Evolutionary conservation across 2,888 invertebrate species (phyloP).

Genomic region (Gortyna flavago): DNA sequence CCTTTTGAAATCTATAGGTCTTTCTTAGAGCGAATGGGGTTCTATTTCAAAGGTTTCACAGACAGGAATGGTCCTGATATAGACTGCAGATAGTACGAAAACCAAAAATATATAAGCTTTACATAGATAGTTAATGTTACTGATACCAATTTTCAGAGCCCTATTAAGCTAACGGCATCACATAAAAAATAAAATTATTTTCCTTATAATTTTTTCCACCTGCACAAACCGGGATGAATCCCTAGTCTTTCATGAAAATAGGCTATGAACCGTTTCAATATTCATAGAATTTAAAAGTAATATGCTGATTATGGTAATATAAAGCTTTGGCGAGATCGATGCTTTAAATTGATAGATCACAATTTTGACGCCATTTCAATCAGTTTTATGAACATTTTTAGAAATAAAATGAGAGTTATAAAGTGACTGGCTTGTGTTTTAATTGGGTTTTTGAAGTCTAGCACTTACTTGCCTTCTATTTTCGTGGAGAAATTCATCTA

Average conservation of each 20-base stretch:
- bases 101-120: neutral
- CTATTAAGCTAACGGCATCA: neutral
- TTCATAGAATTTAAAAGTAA: conserved; percentile 61
- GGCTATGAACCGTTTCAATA: conserved; percentile 47
- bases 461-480: neutral
- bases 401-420: no score
- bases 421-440: neutral
- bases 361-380: conserved; percentile 38
- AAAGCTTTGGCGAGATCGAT: conserved; percentile 25
- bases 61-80: neutral
- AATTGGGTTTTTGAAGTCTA: neutral
- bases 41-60: neutral
- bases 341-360: conserved; percentile 37
- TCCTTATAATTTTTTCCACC: neutral
- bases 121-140: neutral
- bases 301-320: conserved; percentile 52
- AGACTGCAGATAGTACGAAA: neutral
- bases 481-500: neutral
- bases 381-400: conserved; percentile 11
- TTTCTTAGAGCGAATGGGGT: neutral
- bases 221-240: neutral
- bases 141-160: neutral
- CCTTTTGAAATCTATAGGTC: no score
- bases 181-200: conserved; percentile 5
- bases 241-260: conserved; percentile 40